phyloP scores from a whole-genome alignment of 2,113 vertebrate genomes.

The Platycercus adscitus region DNA sequence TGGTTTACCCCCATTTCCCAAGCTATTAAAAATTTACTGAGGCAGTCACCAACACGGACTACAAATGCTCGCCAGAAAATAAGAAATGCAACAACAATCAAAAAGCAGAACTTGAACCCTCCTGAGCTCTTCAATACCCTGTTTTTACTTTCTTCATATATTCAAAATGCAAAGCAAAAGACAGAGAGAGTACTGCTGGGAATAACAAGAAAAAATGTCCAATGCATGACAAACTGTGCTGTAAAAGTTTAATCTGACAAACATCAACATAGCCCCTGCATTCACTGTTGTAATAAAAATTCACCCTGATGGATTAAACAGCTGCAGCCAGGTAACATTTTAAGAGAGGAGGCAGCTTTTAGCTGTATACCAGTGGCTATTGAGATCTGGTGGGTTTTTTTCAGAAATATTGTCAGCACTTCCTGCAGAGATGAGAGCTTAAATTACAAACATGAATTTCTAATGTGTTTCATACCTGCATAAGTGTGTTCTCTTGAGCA shows the following conservation, averaged over 20 bases:
- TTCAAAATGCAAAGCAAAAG: background rate
- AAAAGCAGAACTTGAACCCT: background rate
- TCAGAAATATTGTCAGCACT: constrained; percentile 41
- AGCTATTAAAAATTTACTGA: background rate
- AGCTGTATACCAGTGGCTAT: constrained; percentile 24
- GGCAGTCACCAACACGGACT: background rate
- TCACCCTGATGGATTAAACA: background rate
- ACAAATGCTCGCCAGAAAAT: background rate
- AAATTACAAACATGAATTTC: constrained; percentile 44
- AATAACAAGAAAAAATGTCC: background rate
- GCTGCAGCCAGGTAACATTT: constrained; percentile 4
- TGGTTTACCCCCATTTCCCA: background rate
- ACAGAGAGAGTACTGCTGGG: background rate
- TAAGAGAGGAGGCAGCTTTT: constrained; percentile 9
- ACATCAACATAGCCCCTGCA: background rate
- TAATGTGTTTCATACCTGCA: constrained; percentile 10
- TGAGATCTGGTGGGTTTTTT: background rate
- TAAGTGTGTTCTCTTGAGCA: constrained; percentile 63
- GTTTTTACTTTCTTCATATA: background rate
- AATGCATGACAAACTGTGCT: background rate
- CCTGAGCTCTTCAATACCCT: background rate
- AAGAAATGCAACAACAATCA: background rate
- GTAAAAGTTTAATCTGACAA: background rate
- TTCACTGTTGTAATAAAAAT: background rate
- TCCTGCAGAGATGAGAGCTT: constrained; percentile 40